Conservation (phyloP, 2,113 vertebrate species). For the Struthidea cinerea region DNA sequence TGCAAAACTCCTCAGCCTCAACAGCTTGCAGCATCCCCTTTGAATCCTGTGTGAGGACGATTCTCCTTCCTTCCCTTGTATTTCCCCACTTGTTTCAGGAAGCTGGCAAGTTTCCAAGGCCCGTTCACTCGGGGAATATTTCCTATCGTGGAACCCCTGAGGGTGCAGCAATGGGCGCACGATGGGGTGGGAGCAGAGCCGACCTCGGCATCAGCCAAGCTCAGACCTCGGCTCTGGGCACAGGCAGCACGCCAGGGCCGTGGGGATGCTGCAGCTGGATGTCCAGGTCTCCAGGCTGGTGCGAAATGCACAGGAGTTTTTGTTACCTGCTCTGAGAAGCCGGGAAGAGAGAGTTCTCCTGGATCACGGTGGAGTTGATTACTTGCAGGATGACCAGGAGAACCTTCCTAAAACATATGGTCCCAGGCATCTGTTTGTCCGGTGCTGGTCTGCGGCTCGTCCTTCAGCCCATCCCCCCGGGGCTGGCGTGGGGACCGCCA, state of each 20-base stretch:
- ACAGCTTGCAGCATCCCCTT: background rate
- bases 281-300: background rate
- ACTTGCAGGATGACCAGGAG: background rate
- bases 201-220: background rate
- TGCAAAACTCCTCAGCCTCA: background rate
- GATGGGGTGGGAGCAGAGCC: background rate
- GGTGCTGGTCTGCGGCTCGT: rapidly evolving
- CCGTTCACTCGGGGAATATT: background rate
- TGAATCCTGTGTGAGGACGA: rapidly evolving
- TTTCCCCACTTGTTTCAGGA: too few relatives aligned
- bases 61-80: background rate
- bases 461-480: background rate
- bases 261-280: background rate
- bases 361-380: background rate
- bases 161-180: background rate
- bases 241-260: background rate
- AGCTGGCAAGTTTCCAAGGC: background rate
- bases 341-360: background rate
- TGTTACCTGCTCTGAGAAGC: background rate
- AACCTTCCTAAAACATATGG: slow-evolving; percentile 9
- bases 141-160: too few relatives aligned
- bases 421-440: background rate
- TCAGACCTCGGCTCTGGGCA: background rate
- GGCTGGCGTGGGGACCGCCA: rapidly evolving
- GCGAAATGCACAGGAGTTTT: background rate